Percentiles rank a stretch among this genome's conserved stretches.
phyloP scores from a whole-genome alignment of 2,113 vertebrate genomes.

The Callionymus lyra region DNA sequence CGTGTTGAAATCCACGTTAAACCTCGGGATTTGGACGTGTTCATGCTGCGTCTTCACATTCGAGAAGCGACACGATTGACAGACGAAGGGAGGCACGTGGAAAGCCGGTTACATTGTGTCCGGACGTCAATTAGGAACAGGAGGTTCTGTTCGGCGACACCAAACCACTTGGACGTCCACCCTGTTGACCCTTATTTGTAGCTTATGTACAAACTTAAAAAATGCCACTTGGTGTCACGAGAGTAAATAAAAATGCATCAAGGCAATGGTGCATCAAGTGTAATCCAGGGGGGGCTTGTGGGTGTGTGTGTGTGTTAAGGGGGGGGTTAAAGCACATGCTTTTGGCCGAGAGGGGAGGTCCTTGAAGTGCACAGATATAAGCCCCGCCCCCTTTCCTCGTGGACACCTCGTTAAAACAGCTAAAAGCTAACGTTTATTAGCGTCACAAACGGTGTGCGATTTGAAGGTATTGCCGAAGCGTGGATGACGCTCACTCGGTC shows the following conservation, averaged over 20 bases:
- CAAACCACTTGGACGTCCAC: constrained; percentile 48
- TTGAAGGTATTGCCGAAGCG: constrained; percentile 42
- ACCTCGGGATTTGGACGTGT: not conserved
- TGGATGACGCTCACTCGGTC: constrained; percentile 61
- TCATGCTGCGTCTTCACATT: not conserved
- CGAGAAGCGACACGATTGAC: constrained; percentile 14
- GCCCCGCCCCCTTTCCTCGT: constrained; percentile 49
- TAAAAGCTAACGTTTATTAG: constrained; percentile 50
- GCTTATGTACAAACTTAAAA: constrained; percentile 55
- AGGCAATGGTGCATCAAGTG: constrained; percentile 50
- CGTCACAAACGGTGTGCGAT: constrained; percentile 16
- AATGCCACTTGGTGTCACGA: constrained; percentile 24
- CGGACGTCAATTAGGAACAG: constrained; percentile 31
- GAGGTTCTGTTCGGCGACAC: constrained; percentile 31
- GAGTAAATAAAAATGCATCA: constrained; percentile 26
- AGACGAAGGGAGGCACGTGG: constrained; percentile 23
- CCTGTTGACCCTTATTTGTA: constrained; percentile 60
- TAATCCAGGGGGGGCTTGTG: constrained; percentile 44
- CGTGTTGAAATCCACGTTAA: constrained; percentile 6
- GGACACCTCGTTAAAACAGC: constrained; percentile 64
- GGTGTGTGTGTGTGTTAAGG: constrained; percentile 12
- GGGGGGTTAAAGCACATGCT: constrained; percentile 42
- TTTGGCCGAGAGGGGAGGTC: constrained; percentile 43
- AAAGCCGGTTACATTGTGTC: constrained; percentile 22
- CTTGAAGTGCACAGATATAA: constrained; percentile 60